A percentile compares a stretch with the other conserved stretches of the same genome.
phyloP scores from a whole-genome alignment of 2,113 vertebrate species.

The Rhinoderma darwinii region DNA sequence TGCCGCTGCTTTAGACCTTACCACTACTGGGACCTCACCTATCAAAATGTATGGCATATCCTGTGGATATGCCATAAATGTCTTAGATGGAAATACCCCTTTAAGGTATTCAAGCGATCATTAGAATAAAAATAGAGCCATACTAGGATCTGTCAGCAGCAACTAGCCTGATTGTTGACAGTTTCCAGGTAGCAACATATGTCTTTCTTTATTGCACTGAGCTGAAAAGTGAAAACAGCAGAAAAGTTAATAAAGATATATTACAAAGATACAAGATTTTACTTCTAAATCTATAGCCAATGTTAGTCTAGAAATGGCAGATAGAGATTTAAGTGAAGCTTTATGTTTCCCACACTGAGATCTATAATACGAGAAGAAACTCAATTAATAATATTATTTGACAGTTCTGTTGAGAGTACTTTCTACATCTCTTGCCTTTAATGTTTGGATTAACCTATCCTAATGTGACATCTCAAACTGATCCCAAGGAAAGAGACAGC shows the following conservation, averaged over 20 bases:
- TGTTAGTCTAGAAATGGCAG: not conserved
- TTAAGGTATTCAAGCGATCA: not conserved
- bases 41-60: no score
- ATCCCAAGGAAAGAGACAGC: not conserved
- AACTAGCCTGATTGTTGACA: not conserved
- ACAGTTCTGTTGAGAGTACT: not conserved
- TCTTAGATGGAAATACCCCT: not conserved
- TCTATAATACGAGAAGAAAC: not conserved
- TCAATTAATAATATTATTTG: not conserved
- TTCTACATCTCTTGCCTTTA: not conserved
- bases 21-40: no score
- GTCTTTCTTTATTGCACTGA: not conserved
- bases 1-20: no score
- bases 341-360: not conserved
- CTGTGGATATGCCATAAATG: not conserved
- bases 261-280: not conserved
- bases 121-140: not conserved
- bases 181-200: not conserved
- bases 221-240: not conserved
- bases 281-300: not conserved
- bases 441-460: conserved; percentile 7
- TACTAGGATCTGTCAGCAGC: not conserved
- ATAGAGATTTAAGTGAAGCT: not conserved
- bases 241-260: not conserved
- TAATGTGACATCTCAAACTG: not conserved